Conservation (phyloP, 2,797 vertebrate species). For the Pagetopsis macropterus region DNA sequence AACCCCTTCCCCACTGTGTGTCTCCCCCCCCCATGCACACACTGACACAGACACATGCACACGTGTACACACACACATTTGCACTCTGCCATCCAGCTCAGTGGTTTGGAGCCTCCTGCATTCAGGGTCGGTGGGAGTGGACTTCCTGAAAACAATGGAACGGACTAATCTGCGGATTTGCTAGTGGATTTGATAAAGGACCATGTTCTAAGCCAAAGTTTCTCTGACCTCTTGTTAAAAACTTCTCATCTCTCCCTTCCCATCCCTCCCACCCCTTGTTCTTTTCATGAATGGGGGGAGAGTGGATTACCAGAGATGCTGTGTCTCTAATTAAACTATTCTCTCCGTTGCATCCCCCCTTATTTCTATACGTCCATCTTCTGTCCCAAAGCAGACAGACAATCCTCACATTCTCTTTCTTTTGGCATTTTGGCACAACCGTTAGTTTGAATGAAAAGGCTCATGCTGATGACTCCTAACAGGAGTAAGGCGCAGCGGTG, state of each 20-base stretch:
- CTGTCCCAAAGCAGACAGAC: conserved; percentile 44
- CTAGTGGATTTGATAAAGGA: conserved; percentile 79
- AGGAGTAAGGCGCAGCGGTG: conserved; percentile 57
- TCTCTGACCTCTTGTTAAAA: conserved; percentile 81
- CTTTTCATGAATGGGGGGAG: conserved; percentile 69
- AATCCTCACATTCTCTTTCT: conserved; percentile 59
- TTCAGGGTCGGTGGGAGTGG: conserved; percentile 73
- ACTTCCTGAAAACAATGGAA: conserved; percentile 82
- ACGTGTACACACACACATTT: conserved; percentile 20
- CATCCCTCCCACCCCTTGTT: conserved; percentile 51
- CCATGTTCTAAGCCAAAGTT: conserved; percentile 73
- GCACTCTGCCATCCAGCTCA: conserved; percentile 62
- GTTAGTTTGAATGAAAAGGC: conserved; percentile 61
- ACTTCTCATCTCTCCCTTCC: conserved; percentile 67
- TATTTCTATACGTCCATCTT: conserved; percentile 34
- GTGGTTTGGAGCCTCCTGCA: conserved; percentile 71
- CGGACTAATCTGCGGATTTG: conserved; percentile 80
- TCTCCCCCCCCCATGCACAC: conserved; percentile 19
- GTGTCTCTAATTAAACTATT: conserved; percentile 81
- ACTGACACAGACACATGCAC: conserved; percentile 39
- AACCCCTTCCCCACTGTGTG: conserved; percentile 65
- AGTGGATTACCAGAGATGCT: conserved; percentile 79
- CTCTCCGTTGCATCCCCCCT: conserved; percentile 52
- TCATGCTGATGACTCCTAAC: conserved; percentile 66
- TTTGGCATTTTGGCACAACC: conserved; percentile 46